Evolutionary conservation across 2,113 vertebrate species (phyloP).

Genomic region (Cyanoliseus patagonus): DNA sequence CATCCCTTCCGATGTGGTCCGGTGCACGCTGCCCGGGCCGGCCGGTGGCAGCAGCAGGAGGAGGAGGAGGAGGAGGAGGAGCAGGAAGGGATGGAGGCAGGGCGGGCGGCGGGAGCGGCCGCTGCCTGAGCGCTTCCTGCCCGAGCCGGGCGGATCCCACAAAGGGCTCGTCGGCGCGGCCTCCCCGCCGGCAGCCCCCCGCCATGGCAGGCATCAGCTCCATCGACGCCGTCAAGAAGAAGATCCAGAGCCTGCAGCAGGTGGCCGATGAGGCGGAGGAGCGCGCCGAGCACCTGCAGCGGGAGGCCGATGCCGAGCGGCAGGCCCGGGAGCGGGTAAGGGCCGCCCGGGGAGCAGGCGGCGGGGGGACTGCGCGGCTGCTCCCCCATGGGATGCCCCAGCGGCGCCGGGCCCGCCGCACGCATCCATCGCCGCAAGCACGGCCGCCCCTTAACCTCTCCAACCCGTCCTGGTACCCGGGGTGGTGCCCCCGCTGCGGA

Average conservation of each 20-base stretch:
- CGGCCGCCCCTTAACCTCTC: too few species aligned
- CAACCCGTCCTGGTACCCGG: not conserved
- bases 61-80: conserved; percentile 2
- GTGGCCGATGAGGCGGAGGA: conserved; percentile 83
- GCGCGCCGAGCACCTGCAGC: conserved; percentile 77
- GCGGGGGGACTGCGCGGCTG: not conserved
- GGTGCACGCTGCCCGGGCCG: not conserved
- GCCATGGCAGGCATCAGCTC: conserved; percentile 68
- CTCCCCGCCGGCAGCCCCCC: not conserved
- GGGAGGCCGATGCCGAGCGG: conserved; percentile 79
- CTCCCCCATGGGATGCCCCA: not conserved
- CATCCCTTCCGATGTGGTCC: not conserved
- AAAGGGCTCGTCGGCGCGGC: not conserved
- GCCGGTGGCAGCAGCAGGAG: not conserved
- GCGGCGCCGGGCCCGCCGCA: not conserved
- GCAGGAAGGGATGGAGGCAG: conserved; percentile 56
- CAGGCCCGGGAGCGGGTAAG: conserved; percentile 76
- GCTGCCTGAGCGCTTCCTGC: conserved; percentile 43
- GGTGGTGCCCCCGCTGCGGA: not conserved
- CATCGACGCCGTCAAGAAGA: conserved; percentile 82
- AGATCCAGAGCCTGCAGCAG: conserved; percentile 85
- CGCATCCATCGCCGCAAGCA: not conserved
- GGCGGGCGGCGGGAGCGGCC: conserved; percentile 18
- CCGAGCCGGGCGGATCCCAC: conserved; percentile 12
- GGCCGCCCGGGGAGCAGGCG: not conserved